phyloP scores from a whole-genome alignment of 2,888 invertebrate genomes.

The Heliconius sara region DNA sequence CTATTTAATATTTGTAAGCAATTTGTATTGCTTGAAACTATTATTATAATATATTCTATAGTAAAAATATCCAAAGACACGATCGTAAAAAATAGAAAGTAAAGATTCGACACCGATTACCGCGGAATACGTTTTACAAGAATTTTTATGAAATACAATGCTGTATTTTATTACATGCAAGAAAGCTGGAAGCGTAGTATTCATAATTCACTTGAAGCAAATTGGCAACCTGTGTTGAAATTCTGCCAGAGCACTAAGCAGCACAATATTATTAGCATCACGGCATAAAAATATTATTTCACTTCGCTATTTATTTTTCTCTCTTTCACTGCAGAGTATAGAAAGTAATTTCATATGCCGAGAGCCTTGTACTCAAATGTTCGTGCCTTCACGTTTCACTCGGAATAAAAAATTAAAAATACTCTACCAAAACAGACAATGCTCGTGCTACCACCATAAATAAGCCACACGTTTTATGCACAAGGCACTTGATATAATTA shows the following conservation, averaged over 20 bases:
- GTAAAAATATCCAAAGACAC: neutral
- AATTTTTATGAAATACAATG: neutral
- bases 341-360: constrained; percentile 53
- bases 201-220: constrained; percentile 27
- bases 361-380: constrained; percentile 23
- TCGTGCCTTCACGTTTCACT: constrained; percentile 12
- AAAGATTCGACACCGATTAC: neutral
- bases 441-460: constrained; percentile 3
- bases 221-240: constrained; percentile 55
- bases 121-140: neutral
- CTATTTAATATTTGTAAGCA: neutral
- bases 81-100: neutral
- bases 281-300: constrained; percentile 60
- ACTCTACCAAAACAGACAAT: constrained; percentile 9
- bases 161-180: neutral
- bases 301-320: constrained; percentile 42
- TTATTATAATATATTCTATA: neutral
- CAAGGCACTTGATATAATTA: neutral
- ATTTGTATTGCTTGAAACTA: neutral
- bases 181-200: constrained; percentile 6
- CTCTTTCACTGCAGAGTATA: constrained; percentile 48
- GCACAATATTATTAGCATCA: constrained; percentile 51
- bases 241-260: constrained; percentile 57
- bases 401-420: constrained; percentile 18
- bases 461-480: neutral